These are phyloP conservation scores for Pipistrellus pipistrellus DNA, from an alignment of 2,797 vertebrate genomes.

Conservation along the genomic window DNA sequence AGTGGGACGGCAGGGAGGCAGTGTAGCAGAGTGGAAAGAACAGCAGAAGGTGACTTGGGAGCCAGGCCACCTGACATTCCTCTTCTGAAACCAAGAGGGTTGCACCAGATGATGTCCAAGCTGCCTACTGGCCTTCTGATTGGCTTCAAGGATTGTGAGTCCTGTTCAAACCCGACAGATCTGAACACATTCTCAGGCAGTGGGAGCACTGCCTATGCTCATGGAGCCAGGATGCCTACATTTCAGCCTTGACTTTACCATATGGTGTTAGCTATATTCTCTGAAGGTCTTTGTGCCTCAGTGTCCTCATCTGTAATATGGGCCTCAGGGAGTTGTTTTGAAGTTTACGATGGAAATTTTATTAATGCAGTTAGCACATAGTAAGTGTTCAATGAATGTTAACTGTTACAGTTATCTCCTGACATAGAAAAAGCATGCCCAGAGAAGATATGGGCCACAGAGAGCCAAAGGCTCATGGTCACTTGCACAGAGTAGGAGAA, in stretches of 20 bases:
- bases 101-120: not conserved
- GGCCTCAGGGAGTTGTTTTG: not conserved
- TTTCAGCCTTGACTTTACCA: not conserved
- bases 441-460: not conserved
- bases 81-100: not conserved
- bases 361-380: not conserved
- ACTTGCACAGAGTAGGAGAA: not conserved
- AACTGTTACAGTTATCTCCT: not conserved
- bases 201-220: fast-evolving
- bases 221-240: no score
- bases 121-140: not conserved
- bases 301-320: not conserved
- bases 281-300: not conserved
- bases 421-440: not conserved
- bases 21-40: not conserved
- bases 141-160: not conserved
- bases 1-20: constrained; percentile 39
- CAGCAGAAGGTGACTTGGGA: constrained; percentile 16
- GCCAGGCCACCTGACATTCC: not conserved
- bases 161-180: not conserved
- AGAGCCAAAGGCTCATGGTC: not conserved
- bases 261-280: not conserved
- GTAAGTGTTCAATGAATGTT: not conserved
- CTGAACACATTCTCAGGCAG: not conserved
- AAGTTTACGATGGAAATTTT: not conserved